A percentile compares a stretch with the other conserved stretches of the same genome.
These are phyloP conservation scores for Ectobius pallidus DNA, from an alignment of 2,888 invertebrate species.

Conservation along the genomic window DNA sequence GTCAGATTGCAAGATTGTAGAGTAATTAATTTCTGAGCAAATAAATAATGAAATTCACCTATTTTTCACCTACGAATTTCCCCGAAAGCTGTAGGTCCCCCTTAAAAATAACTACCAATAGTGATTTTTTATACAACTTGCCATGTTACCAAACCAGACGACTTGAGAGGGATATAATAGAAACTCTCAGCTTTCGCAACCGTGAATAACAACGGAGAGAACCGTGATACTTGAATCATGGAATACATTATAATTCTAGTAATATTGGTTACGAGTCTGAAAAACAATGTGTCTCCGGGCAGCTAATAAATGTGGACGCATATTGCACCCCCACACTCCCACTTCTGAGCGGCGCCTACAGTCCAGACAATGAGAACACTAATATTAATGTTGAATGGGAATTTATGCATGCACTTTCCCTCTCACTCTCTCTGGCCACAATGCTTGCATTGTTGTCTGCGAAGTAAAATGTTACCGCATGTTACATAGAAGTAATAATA, in stretches of 20 bases:
- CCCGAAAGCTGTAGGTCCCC: too few relatives aligned
- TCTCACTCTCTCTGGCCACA: not conserved
- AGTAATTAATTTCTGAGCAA: too few relatives aligned
- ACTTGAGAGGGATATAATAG: too few relatives aligned
- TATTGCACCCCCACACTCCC: slow-evolving; percentile 16
- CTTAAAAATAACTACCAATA: too few relatives aligned
- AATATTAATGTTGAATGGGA: slow-evolving; percentile 27
- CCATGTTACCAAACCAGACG: too few relatives aligned
- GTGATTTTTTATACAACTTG: too few relatives aligned
- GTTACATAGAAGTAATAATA: too few relatives aligned
- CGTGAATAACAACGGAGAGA: not conserved
- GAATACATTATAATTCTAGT: slow-evolving; percentile 9
- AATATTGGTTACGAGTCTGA: slow-evolving; percentile 8
- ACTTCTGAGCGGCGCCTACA: not conserved
- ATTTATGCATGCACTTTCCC: slow-evolving; percentile 19
- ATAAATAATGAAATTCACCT: too few relatives aligned
- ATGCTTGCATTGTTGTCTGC: slow-evolving; percentile 20
- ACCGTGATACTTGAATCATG: not conserved
- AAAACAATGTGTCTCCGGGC: slow-evolving; percentile 16
- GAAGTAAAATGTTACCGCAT: slow-evolving; percentile 11
- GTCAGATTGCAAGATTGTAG: too few relatives aligned
- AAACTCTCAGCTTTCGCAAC: too few relatives aligned
- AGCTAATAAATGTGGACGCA: slow-evolving; percentile 24
- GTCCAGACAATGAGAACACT: slow-evolving; percentile 17
- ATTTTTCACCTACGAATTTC: too few relatives aligned